Base-by-base conservation (phyloP, 92 coral and sea anemone species). In the Palythoa grandiflora region DNA sequence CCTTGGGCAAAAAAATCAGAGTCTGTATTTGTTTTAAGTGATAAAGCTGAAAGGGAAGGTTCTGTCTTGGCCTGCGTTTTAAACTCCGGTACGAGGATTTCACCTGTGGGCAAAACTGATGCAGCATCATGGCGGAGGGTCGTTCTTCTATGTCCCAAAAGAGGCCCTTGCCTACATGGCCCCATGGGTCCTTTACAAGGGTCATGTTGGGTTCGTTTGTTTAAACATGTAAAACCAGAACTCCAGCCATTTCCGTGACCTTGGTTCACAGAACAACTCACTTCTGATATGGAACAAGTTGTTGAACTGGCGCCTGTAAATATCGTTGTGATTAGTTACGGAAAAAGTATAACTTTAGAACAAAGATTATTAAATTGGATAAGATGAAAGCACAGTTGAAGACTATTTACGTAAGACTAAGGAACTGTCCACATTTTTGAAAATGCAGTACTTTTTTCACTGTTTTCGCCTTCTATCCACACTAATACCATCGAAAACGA, bases 221-320 rank as follows among this genome's bases (percentile, higher is more conserved):
- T 71, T 85, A 70, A 60, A 57, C 86, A 81, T 17, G 86, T 84
- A 61, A 89, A 90, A 7, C 97, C 97, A 9, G 97, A 92, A 71
- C 97, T 94, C 97, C 97, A 94, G 47, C 97, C 95, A 84, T 94
- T 94, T 9, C 98, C 95, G 38, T 54, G 51, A 51, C 73, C 72
- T 54, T 84, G 92, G 59, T 77, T 39, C 40, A 57, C 73, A 51
- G 83, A 79, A 28, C 40, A 44, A 53, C 57, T 48, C 14, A 50
- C 89, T 61, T 73, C 48, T 16, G 57, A 47, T 38, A 73, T 3
- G 61, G 36, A 19, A 35, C 61, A 73, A 21, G 38, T 47, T 11
- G 13, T 52, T 38, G 37, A 52, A n/a, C 66, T 79, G 16, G 66
- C 75, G 4, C 75, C 75, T 65, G 76, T 40, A 21, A 81, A 81